phyloP scores from a whole-genome alignment of 1,140 invertebrate genomes.

The silkworm (Bombyx mori) region DNA sequence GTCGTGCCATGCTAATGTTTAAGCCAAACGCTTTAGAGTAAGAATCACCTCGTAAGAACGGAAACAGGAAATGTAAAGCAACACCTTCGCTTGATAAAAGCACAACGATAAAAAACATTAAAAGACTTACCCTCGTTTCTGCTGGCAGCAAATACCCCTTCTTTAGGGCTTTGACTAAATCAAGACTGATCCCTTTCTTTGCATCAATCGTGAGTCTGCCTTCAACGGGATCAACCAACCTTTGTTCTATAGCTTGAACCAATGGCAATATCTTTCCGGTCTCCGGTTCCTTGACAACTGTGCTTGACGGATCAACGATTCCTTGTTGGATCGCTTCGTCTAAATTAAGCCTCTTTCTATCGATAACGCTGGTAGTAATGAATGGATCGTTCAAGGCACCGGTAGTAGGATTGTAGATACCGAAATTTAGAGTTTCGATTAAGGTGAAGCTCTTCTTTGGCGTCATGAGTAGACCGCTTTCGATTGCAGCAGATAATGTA shows the following conservation, averaged over 20 bases:
- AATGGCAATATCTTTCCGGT: slow-evolving; percentile 83
- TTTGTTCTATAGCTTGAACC: slow-evolving; percentile 82
- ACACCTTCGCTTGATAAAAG: slow-evolving; percentile 63
- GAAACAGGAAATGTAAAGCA: slow-evolving; percentile 56
- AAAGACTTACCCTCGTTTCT: slow-evolving; percentile 90
- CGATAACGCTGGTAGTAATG: slow-evolving; percentile 76
- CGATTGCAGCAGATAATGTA: slow-evolving; percentile 80
- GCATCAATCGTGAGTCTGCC: slow-evolving; percentile 80
- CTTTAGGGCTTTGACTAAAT: slow-evolving; percentile 90
- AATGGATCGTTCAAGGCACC: slow-evolving; percentile 88
- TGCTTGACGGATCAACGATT: slow-evolving; percentile 87
- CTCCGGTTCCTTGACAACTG: slow-evolving; percentile 85
- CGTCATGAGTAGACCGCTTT: slow-evolving; percentile 82
- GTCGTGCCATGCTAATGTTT: slow-evolving; percentile 64
- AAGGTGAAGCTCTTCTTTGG: slow-evolving; percentile 83
- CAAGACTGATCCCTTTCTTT: slow-evolving; percentile 76
- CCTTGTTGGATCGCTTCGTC: slow-evolving; percentile 82
- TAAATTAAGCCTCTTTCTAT: slow-evolving; percentile 80
- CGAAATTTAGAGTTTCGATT: slow-evolving; percentile 86
- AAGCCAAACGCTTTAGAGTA: slow-evolving; percentile 61
- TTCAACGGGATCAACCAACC: slow-evolving; percentile 81
- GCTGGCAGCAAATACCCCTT: slow-evolving; percentile 89
- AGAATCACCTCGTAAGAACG: slow-evolving; percentile 55
- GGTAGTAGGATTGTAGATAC: slow-evolving; percentile 84
- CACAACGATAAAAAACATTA: slow-evolving; percentile 32